Evolutionary conservation across 2,888 invertebrate genomes (phyloP), one percentile per base, ranked within the genome.

Genomic region (Hybos culiciformis): DNA sequence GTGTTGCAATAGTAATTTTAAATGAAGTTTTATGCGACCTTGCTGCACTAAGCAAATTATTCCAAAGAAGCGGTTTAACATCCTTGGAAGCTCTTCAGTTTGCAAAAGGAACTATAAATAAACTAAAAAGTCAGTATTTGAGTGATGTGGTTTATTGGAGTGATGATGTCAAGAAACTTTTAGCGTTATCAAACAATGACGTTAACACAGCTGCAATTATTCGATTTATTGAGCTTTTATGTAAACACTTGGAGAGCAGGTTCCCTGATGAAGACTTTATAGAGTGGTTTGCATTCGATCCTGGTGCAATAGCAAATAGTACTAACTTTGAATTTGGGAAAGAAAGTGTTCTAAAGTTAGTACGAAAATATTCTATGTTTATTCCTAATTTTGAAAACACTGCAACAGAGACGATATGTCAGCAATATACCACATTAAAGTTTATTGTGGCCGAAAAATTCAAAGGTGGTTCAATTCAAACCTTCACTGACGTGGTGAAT

Each of bases 351-450:
- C 12, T 29, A 29, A 29, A 29, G 12, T 29, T 29, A 29, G 29
- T 29, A 29, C 29, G 29, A 29, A 29, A 29, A 12, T 29, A 29
- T 29, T 29, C 29, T 29, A 29, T 29, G 29, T 29, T 32, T 17
- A 41, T 34, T 24, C 41, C 41, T 11, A 23, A 23, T 21, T 41
- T 33, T 41, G 23, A 34, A n/a, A 23, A 34, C 18, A 18, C 9
- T 31, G 31, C 31, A n/a, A 23, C 4, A 21, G 19, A 31, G 20
- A 19, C 33, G 19, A 21, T 32, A 20, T 29, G 15, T 23, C n/a
- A 39, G 18, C 31, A 39, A 39, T 39, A 39, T 39, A 39, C 12
- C 19, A 12, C 26, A n/a, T 39, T 39, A 12, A 39, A 39, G 20
- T 39, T 39, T 39, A 26, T 29, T 29, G 29, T 29, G 8, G 29